Evolutionary conservation across 2,797 vertebrate genomes (phyloP), one percentile per base, ranked within the genome.

Genomic region (Enteromius mattozi): DNA sequence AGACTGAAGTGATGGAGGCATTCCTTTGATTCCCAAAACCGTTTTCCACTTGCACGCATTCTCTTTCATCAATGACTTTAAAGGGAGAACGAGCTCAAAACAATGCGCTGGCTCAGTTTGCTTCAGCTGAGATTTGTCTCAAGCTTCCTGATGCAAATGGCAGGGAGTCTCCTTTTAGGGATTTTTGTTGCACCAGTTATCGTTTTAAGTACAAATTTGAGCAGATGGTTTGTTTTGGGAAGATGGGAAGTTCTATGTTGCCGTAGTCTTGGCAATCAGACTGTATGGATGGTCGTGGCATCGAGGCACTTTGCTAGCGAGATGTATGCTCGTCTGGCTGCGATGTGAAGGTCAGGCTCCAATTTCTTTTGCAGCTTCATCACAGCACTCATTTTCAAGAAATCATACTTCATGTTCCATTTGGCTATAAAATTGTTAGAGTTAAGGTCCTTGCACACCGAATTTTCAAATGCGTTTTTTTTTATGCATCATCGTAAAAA

Each of bases 41-140:
- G 40, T 45, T 78, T 84, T 63, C 42, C 49, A 45, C 27, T 75
- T 17, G 21, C 45, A 35, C 14, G 35, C 72, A 24, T 71, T 85
- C 65, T 49, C 70, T 80, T 85, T 89, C 79, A 80, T 80, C 84
- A 82, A 65, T 70, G 12, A 35, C 27, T 85, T 82, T 66, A 63
- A 78, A 82, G 83, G 47, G 13, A 86, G 70, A 61, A 24, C 21
- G 9, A 33, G 49, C 56, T 80, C 68, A 75, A 66, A 78, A 21
- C 56, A 76, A 68, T 30, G 33, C 21, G 27, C 19, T 61, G 42
- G 54, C 45, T 63, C 2, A 8, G 30, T 56, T 27, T 72, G 10
- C 51, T 84, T 51, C 54, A 49, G 9, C 27, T 54, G 19, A 56
- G 27, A 49, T 45, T 42, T 47, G 40, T 68, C 47, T 85, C 27